Evolutionary conservation across 1,140 invertebrate species (phyloP), one percentile per base, ranked within the genome.

Genomic region (Cotesia vestalis): DNA sequence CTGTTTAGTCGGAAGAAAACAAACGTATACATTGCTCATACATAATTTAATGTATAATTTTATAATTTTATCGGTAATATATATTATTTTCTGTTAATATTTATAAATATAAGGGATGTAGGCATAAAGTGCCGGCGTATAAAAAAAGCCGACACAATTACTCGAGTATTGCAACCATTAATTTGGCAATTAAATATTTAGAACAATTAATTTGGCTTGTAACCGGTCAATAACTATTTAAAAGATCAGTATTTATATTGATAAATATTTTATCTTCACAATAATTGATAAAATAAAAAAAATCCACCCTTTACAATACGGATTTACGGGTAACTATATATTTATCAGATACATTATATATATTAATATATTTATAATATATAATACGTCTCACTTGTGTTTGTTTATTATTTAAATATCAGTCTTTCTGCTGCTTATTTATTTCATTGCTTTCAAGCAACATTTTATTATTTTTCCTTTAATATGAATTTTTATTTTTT

Each of bases 391-490:
- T 82, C 79, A 78, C 51, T 73, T 71, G 71, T 72, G 17, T 71
- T 51, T 55, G 27, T 70, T 62, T 70, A 14, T 17, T 40, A 36
- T 71, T 60, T 73, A 62, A 61, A 46, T 71, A 75, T 81, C 81
- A 80, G 78, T 82, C 81, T 81, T 80, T 77, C 57, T 71, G 73
- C 76, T 77, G 77, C 70, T 68, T 46, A 46, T 64, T 64, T n/a
- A 35, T 51, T 46, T 46, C 5, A 46, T 46, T 46, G 40, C 40
- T 46, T 46, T 46, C 40, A 11, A 6, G 6, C 40, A 46, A 46
- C 62, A 34, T 35, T 20, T 51, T 51, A 20, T 46, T 51, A 20
- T 64, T 64, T 51, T 67, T 8, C n/a, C n/a, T 36, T 17, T 17
- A 55, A 35, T 66, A 40, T 64, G 20, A 69, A 80, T 27, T 77